These are phyloP conservation scores for Ascaphus truei DNA, from an alignment of 2,113 vertebrate species.

Conservation along the genomic window DNA sequence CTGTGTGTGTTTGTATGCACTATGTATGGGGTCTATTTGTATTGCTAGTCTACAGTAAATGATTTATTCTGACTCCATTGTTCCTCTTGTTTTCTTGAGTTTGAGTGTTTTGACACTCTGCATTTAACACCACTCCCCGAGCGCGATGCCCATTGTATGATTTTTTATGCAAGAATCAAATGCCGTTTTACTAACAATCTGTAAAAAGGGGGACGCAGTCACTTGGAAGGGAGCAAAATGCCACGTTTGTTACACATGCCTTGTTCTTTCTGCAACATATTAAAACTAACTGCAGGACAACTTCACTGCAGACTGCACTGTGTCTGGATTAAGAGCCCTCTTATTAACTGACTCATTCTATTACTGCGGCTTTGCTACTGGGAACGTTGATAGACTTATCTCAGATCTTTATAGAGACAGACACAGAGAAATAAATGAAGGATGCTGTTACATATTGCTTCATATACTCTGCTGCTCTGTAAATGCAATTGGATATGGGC, in stretches of 20 bases:
- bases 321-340: neutral
- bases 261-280: neutral
- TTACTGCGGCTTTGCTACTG: neutral
- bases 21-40: too few species aligned
- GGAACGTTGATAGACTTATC: slow-evolving; percentile 24
- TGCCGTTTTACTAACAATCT: neutral
- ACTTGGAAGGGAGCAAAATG: neutral
- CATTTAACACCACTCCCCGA: too few species aligned
- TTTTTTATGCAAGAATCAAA: neutral
- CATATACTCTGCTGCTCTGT: neutral
- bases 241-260: neutral
- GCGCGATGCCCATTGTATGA: too few species aligned
- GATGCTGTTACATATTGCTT: neutral
- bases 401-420: neutral
- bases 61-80: too few species aligned
- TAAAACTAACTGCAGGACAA: neutral
- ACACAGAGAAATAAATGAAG: neutral
- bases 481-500: neutral
- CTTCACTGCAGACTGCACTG: neutral
- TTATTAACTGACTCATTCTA: neutral
- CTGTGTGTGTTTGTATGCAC: too few species aligned
- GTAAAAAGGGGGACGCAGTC: neutral
- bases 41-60: too few species aligned
- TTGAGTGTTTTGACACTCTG: too few species aligned
- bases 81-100: too few species aligned